A percentile compares a stretch with the other conserved stretches of the same genome.
Evolutionary conservation across 2,888 invertebrate genomes (phyloP).

Genomic region (Lumbricus terrestris): DNA sequence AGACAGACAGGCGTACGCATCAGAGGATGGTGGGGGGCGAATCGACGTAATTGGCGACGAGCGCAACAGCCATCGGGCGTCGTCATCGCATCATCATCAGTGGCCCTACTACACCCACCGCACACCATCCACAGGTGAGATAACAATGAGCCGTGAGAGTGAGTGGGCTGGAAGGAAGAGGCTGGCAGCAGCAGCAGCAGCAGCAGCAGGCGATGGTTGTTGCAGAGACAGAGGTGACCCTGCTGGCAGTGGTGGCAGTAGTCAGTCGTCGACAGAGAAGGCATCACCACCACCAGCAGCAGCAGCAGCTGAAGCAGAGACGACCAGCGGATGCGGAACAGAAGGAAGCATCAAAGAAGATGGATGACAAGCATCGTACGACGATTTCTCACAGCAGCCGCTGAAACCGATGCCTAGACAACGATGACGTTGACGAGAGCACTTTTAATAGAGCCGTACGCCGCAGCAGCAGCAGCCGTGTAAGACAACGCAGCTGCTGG

Average conservation of each 20-base stretch:
- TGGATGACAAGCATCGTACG: not conserved
- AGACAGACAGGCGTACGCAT: not conserved
- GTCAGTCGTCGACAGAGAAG: not conserved
- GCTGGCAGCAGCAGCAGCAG: not conserved
- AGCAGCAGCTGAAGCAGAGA: not conserved
- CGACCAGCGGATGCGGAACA: not conserved
- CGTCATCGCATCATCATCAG: not conserved
- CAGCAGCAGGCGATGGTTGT: not conserved
- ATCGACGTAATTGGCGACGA: not conserved
- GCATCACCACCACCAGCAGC: too few relatives aligned
- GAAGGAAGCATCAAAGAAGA: not conserved
- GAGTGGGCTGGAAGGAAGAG: slow-evolving; percentile 3
- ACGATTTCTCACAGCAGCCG: not conserved
- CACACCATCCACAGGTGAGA: slow-evolving; percentile 3
- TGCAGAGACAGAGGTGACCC: not conserved
- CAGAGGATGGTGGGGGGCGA: not conserved
- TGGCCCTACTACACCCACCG: not conserved
- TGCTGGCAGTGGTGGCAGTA: not conserved
- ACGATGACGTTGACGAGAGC: too few relatives aligned
- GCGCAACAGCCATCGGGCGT: not conserved
- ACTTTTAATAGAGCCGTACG: not conserved
- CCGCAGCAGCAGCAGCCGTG: not conserved
- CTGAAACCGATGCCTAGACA: not conserved
- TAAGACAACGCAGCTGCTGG: not conserved
- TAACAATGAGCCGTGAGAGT: slow-evolving; percentile 3